Conservation (phyloP, 2,888 invertebrate species). For the Orthosia cruda region DNA sequence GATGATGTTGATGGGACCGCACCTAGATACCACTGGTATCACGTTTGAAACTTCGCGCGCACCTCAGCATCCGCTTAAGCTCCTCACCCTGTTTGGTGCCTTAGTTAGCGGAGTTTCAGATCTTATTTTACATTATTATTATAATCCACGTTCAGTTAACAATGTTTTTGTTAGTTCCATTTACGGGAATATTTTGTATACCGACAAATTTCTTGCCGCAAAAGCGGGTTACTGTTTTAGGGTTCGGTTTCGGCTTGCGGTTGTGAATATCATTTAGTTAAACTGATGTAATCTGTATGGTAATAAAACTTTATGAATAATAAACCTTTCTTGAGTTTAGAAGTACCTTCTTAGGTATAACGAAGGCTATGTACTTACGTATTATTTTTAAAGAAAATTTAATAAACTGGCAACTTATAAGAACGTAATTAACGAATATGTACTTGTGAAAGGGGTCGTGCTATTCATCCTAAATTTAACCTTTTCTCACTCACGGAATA, state of each 20-base stretch:
- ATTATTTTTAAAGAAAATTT: neutral
- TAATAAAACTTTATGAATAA: neutral
- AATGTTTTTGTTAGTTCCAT: conserved; percentile 52
- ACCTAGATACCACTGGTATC: neutral
- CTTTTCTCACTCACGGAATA: too few relatives aligned
- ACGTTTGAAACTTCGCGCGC: neutral
- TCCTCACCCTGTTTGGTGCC: neutral
- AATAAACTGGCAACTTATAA: neutral
- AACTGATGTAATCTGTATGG: neutral
- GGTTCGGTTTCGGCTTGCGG: conserved; percentile 4
- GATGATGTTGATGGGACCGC: too few relatives aligned
- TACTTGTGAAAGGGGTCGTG: neutral
- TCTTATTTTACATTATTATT: conserved; percentile 69
- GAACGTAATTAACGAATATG: neutral
- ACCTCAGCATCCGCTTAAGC: neutral
- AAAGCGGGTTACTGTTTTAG: conserved; percentile 19
- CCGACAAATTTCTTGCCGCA: conserved; percentile 37
- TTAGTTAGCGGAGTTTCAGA: conserved; percentile 56
- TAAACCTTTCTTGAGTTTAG: neutral
- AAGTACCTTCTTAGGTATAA: neutral
- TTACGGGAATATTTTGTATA: conserved; percentile 32
- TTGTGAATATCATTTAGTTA: neutral
- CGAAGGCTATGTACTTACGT: neutral
- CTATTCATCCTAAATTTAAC: too few relatives aligned
- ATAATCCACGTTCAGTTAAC: conserved; percentile 47